Evolutionary conservation across 2,797 vertebrate genomes (phyloP).

Genomic region (Crenichthys baileyi): DNA sequence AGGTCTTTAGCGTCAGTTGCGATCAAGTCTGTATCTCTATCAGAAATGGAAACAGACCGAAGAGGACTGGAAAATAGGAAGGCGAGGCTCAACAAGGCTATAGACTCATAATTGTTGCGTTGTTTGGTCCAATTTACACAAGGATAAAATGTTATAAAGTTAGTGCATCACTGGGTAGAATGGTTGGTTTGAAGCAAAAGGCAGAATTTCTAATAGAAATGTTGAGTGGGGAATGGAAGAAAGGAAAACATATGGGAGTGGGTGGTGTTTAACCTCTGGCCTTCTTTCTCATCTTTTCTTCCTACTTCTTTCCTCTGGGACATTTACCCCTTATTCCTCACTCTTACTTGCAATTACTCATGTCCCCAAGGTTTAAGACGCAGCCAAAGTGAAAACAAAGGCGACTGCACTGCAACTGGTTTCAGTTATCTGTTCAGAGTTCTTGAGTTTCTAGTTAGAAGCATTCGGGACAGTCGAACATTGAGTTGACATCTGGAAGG

Average conservation of each 20-base stretch:
- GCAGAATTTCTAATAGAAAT: slow-evolving; percentile 38
- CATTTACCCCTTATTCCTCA: slow-evolving; percentile 65
- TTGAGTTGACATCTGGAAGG: slow-evolving; percentile 36
- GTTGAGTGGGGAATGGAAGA: slow-evolving; percentile 56
- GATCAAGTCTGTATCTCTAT: slow-evolving; percentile 75
- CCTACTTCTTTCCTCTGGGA: slow-evolving; percentile 71
- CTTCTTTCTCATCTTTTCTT: slow-evolving; percentile 64
- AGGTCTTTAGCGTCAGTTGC: slow-evolving; percentile 74
- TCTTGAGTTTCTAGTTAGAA: slow-evolving; percentile 2
- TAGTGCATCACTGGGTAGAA: background rate
- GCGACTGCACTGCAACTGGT: slow-evolving; percentile 6
- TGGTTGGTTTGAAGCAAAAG: slow-evolving; percentile 34
- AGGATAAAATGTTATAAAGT: background rate
- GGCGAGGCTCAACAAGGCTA: background rate
- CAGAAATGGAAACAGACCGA: slow-evolving; percentile 27
- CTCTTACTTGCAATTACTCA: slow-evolving; percentile 22
- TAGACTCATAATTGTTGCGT: background rate
- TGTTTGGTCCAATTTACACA: background rate
- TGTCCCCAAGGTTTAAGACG: slow-evolving; percentile 31
- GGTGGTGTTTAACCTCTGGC: slow-evolving; percentile 65
- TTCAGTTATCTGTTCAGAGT: slow-evolving; percentile 12
- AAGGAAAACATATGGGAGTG: slow-evolving; percentile 46
- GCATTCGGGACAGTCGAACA: slow-evolving; percentile 4
- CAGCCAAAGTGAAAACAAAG: slow-evolving; percentile 24
- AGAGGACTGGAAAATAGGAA: slow-evolving; percentile 33